Evolutionary conservation across 2,113 vertebrate genomes (phyloP), one percentile per base, ranked within the genome.

Genomic region (Campylomormyrus numenius): DNA sequence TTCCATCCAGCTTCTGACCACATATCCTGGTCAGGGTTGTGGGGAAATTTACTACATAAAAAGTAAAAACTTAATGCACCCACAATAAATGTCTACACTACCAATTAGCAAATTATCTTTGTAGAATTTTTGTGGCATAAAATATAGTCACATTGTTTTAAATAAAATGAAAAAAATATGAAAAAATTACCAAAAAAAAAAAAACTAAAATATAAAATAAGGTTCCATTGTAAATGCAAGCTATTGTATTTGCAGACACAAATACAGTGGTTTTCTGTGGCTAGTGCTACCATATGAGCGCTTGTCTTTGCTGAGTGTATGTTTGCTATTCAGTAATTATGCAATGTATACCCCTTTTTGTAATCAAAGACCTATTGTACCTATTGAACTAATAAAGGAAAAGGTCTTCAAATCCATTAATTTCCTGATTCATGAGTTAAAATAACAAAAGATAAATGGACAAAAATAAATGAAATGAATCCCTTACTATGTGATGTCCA

Each of bases 381-480:
- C 46, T 85, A 50, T 27, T 50, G 56, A 87, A 74, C 56, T 86
- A 42, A 8, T 13, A 45, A 66, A 7, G 17, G 49, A 48, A 85
- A 58, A 49, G 45, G 56, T 27, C 52, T 86, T 50, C 15, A 86
- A 80, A 80, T 88, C 10, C 42, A 56, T 62, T 58, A 53, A 53
- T 77, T 90, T 90, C 85, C 46, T 21, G 74, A 88, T 83, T 58
- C 49, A 74, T 24, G 49, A 58, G 49, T 31, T 84, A 88, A 56
- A 53, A 83, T 87, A 87, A 87, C 53, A 74, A 84, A 50, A 31
- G 46, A 90, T 31, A 39, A 62, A 90, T 39, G 46, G 35, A 46
- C 24, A 58, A 50, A 88, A 42, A 90, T 88, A 46, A n/a, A 62
- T 77, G 31, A 77, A 80, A 90, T 42, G 27, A 77, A 83, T 87